Conservation (phyloP, 2,888 invertebrate species). For the Caenorhabditis angaria region DNA sequence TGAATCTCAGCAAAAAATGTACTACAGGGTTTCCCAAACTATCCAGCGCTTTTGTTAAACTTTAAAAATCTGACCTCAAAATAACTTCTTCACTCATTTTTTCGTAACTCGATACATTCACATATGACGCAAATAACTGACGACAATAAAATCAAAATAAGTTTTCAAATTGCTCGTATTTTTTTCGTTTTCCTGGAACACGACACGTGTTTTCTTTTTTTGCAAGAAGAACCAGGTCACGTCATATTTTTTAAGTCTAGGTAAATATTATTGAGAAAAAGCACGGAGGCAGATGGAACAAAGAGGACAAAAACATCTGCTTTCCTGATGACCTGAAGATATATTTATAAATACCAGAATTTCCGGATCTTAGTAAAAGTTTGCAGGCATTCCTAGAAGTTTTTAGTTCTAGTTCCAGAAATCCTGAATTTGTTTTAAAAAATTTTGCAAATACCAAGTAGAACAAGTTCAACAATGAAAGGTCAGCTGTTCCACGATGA, state of each 20-base stretch:
- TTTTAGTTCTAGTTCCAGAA: no score
- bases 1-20: no score
- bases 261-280: background rate
- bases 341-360: no score
- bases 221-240: background rate
- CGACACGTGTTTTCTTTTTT: background rate
- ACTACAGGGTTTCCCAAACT: no score
- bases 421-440: no score
- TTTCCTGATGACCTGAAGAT: no score
- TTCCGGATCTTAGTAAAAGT: no score
- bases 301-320: no score
- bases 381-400: no score
- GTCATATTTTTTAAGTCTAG: background rate
- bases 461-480: no score
- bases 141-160: background rate
- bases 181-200: background rate
- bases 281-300: background rate
- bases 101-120: background rate
- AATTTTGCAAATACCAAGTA: no score
- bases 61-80: background rate
- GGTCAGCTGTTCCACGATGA: no score
- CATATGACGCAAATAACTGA: background rate
- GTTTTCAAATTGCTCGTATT: background rate
- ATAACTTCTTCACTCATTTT: slow-evolving; percentile 1
- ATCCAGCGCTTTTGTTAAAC: background rate